Evolutionary conservation across 2,888 invertebrate genomes (phyloP).

Genomic region (Corythucha ciliata): DNA sequence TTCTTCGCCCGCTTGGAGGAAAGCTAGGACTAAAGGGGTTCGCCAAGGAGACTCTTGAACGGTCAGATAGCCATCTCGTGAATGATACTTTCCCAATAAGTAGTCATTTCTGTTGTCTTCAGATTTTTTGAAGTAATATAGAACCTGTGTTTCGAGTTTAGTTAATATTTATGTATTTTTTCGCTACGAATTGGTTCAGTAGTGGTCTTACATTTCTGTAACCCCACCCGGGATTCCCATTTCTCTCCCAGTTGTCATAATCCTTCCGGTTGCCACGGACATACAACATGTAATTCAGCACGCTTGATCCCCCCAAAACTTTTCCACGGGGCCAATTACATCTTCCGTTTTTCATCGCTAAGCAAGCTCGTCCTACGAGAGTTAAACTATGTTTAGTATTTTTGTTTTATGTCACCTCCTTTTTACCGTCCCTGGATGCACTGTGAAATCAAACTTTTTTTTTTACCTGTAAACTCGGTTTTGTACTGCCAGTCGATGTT

Average conservation of each 20-base stretch:
- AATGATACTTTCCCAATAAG: constrained; percentile 49
- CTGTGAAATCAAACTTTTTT: too few species aligned
- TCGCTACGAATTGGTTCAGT: not conserved
- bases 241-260: constrained; percentile 78
- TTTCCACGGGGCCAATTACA: constrained; percentile 87
- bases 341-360: constrained; percentile 67
- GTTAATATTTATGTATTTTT: not conserved
- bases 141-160: constrained; percentile 43
- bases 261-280: constrained; percentile 73
- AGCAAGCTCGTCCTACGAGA: constrained; percentile 50
- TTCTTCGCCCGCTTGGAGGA: constrained; percentile 71
- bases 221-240: constrained; percentile 83
- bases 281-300: constrained; percentile 84
- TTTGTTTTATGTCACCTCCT: constrained; percentile 1
- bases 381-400: not conserved
- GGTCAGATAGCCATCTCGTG: constrained; percentile 60
- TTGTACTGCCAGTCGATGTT: constrained; percentile 85
- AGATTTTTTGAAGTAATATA: constrained; percentile 82
- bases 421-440: not conserved
- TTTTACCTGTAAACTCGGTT: constrained; percentile 64
- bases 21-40: constrained; percentile 70
- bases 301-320: constrained; percentile 79
- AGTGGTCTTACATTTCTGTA: constrained; percentile 50
- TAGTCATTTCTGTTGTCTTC: constrained; percentile 84
- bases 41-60: constrained; percentile 78